Base-by-base conservation (phyloP, 1,140 invertebrate genomes). In the Drosophila micromelanica region DNA sequence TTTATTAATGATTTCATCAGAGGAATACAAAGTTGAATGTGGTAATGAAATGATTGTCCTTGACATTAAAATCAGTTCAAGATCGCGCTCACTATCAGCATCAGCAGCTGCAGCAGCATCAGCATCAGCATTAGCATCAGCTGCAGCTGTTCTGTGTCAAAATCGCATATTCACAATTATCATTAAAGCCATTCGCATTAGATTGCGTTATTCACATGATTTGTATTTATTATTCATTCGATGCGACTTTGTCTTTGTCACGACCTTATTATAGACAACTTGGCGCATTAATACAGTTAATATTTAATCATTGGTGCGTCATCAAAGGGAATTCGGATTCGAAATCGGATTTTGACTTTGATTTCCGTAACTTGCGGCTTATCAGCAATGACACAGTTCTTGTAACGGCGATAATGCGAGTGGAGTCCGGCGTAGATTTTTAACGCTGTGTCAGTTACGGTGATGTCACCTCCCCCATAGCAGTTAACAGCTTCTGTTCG, bases 271-370 rank as follows among this genome's bases (percentile, higher is more conserved):
- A 57, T 65, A 59, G 62, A 13, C 62, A 32, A 52, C 55, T 54
- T 73, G 71, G 37, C 71, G 65, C 71, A 73, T 56, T 62, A 69
- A 38, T 56, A 17, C 27, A 40, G 27, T 74, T 62, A 70, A 74
- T 74, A 74, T 74, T 74, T 74, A 62, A 74, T 74, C 57, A 51
- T 30, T 6, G 42, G 37, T 43, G 30, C 12, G 67, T 62, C 57
- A 70, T 63, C 72, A 70, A 74, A 37, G 37, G 57, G 12, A 8
- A 11, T 17, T 35, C 8, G 7, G 32, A 4, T 20, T 45, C 45
- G 1, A 3, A 38, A 11, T n/a, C 5, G 38, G 46, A 69, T 45
- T 71, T 40, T n/a, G 17, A 64, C n/a, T 61, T 60, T 52, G 13
- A 37, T 54, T 52, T 27, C 11, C n/a, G 20, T n/a, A n/a, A n/a